These are phyloP conservation scores for Rhinopomastus cyanomelas DNA, from an alignment of 2,113 vertebrate species.

Conservation along the genomic window DNA sequence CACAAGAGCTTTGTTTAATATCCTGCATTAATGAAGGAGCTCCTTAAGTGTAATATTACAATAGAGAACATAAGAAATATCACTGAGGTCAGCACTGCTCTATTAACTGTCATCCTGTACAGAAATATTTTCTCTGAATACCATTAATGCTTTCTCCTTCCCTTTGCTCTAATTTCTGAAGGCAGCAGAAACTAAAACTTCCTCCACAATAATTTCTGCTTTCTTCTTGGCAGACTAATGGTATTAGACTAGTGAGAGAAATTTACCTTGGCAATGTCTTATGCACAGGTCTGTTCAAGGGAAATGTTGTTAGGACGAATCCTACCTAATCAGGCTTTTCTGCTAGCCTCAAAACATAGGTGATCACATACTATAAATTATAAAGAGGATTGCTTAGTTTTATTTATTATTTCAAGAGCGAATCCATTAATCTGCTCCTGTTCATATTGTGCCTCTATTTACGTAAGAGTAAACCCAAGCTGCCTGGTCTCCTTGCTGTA, in stretches of 20 bases:
- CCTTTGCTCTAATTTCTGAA: conserved; percentile 73
- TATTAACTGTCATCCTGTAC: conserved; percentile 70
- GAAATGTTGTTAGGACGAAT: conserved; percentile 62
- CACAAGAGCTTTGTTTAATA: conserved; percentile 64
- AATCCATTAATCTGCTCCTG: conserved; percentile 32
- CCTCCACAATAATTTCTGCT: conserved; percentile 71
- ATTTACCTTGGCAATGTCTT: conserved; percentile 72
- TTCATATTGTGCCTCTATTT: not conserved
- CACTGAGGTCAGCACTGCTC: conserved; percentile 53
- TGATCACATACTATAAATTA: conserved; percentile 50
- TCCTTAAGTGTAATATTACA: conserved; percentile 70
- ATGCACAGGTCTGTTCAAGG: conserved; percentile 47
- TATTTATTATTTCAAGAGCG: conserved; percentile 39
- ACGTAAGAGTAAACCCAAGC: not conserved
- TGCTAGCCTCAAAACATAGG: conserved; percentile 29
- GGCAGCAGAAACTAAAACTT: conserved; percentile 68
- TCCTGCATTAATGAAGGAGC: conserved; percentile 68
- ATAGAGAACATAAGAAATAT: conserved; percentile 57
- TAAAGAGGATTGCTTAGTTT: conserved; percentile 37
- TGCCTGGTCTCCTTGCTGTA: not conserved
- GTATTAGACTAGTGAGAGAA: conserved; percentile 62
- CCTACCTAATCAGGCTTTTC: conserved; percentile 50
- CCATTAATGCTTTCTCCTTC: conserved; percentile 67
- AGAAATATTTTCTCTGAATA: conserved; percentile 76
- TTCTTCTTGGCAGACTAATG: conserved; percentile 66